A percentile compares a stretch with the other conserved stretches of the same genome.
These are phyloP conservation scores for Capromys pilorides DNA, from an alignment of 2,797 vertebrate species.

Conservation along the genomic window DNA sequence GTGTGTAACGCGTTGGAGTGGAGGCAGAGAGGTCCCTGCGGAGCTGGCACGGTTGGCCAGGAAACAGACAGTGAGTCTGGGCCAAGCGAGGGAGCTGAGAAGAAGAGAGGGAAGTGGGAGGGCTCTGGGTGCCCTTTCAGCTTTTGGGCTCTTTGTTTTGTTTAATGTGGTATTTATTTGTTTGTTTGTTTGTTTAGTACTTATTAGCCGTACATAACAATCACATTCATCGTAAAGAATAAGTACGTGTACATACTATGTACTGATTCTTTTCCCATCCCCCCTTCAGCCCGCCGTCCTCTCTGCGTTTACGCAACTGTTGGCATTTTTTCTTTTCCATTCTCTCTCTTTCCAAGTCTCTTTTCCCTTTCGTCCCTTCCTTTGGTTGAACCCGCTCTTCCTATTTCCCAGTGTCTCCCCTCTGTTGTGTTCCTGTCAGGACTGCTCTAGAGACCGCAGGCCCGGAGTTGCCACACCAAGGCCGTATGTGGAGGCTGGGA, in stretches of 20 bases:
- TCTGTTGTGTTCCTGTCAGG: neutral
- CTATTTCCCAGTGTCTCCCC: neutral
- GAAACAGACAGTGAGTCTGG: neutral
- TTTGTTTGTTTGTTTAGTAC: neutral
- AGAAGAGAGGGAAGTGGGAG: neutral
- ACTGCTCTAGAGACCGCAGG: neutral
- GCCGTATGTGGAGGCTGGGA: neutral
- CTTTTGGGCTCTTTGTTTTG: too few species aligned
- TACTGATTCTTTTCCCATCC: neutral
- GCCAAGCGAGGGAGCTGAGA: neutral
- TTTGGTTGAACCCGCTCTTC: neutral
- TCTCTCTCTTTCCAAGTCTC: neutral
- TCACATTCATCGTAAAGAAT: neutral
- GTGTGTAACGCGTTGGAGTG: neutral
- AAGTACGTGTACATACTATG: neutral
- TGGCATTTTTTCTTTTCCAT: neutral
- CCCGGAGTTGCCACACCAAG: neutral
- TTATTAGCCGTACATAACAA: neutral
- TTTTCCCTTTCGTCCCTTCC: neutral
- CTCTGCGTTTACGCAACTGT: neutral
- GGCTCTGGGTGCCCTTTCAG: too few species aligned
- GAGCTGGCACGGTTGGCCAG: neutral
- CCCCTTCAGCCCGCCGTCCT: neutral
- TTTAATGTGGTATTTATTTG: neutral
- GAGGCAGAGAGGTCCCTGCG: neutral